Base-by-base conservation (phyloP, 92 coral and sea anemone species). In the Phymanthus crucifer region DNA sequence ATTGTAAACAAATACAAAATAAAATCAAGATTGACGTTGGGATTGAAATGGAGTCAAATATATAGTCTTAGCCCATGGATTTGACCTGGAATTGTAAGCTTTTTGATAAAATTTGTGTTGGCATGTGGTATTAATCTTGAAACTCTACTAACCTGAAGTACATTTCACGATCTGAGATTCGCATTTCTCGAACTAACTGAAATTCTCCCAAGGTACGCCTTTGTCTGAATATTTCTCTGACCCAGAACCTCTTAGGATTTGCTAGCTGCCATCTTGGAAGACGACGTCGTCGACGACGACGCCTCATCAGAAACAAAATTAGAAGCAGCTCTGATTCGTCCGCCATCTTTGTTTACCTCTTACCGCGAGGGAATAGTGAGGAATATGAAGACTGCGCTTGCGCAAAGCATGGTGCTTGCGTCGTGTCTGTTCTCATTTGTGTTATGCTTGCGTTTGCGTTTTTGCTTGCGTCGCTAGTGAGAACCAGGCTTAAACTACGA, bases 101-200 rank as follows among this genome's bases (percentile, higher is more conserved):
- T 54, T 5, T 54, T 3, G 50, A 54, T 21, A 54, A 54, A 54
- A 54, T 54, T 54, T 54, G 61, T 12, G 64, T 54, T 54, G 64
- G 64, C n/a, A 54, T 54, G 71, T 66, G 34, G 34, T 26, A 66
- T 17, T 21, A 27, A 66, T 27, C 71, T 33, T 8, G 31, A 21
- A 66, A 66, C 71, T 66, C 14, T 66, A 66, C 71, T 66, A 11
- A 66, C 71, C 71, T 27, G 38, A 66, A 66, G 71, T 66, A 66
- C 71, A 66, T 66, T 66, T 66, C 71, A 27, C 71, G 16, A 66
- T 66, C 71, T 27, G 71, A 24, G 23, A 66, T 13, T 66, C 71
- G 34, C 35, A 66, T 66, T 66, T 66, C 71, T 66, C 71, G 24
- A 27, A 66, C 38, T 33, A 66, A 36, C 38, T 66, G 35, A 33